phyloP scores from a whole-genome alignment of 2,797 vertebrate species.

The Spinus olivaceus region DNA sequence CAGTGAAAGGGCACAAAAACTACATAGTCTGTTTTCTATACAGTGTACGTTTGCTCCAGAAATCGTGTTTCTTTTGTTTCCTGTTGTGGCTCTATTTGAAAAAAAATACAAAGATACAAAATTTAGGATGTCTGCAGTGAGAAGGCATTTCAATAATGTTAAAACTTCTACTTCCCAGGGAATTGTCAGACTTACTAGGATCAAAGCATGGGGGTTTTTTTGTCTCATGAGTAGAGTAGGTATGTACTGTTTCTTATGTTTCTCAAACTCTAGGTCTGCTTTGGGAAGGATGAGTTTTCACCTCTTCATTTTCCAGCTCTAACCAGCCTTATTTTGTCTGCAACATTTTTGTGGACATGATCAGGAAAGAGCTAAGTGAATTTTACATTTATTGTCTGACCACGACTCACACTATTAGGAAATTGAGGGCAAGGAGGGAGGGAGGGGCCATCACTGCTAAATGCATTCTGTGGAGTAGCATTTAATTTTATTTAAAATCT shows the following conservation, averaged over 20 bases:
- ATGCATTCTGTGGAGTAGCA: background rate
- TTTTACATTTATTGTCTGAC: background rate
- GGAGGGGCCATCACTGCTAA: background rate
- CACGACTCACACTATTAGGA: background rate
- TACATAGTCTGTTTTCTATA: accelerated
- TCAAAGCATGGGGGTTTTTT: accelerated
- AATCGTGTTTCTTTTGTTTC: background rate
- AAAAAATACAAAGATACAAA: background rate
- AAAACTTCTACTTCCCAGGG: background rate
- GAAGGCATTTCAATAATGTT: background rate
- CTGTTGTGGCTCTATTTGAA: background rate
- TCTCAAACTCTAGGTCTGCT: background rate
- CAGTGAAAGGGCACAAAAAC: background rate
- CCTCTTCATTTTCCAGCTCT: background rate
- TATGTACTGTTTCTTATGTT: background rate
- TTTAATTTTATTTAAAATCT: background rate
- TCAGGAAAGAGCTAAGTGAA: background rate
- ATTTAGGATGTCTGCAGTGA: background rate
- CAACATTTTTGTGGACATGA: background rate
- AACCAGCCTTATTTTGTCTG: background rate
- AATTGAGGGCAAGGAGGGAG: background rate
- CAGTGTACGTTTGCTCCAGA: background rate
- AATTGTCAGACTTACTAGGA: background rate
- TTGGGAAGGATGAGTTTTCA: background rate
- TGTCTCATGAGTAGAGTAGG: background rate